Evolutionary conservation across 2,888 invertebrate species (phyloP).

Genomic region (Erynnis tages): DNA sequence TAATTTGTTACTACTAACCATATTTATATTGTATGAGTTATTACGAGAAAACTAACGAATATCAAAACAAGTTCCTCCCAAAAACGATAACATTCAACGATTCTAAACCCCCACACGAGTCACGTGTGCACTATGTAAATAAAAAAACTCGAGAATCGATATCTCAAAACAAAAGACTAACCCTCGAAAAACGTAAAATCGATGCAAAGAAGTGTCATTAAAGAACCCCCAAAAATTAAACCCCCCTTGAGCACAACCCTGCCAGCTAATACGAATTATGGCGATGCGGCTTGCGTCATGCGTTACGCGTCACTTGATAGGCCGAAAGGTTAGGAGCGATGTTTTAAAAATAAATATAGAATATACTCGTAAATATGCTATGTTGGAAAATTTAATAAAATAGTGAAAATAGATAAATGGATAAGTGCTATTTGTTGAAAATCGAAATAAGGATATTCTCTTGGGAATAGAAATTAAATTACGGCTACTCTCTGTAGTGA

Average conservation of each 20-base stretch:
- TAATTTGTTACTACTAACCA: too few relatives aligned
- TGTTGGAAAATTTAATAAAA: too few relatives aligned
- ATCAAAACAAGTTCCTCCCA: not conserved
- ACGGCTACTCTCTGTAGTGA: too few relatives aligned
- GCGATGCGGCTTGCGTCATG: slow-evolving; percentile 11
- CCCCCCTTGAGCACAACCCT: slow-evolving; percentile 57
- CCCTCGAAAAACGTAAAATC: slow-evolving; percentile 77
- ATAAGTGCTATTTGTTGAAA: too few relatives aligned
- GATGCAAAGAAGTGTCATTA: slow-evolving; percentile 81
- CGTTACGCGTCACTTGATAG: not conserved
- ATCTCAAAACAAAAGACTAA: slow-evolving; percentile 74
- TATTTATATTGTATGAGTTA: too few relatives aligned
- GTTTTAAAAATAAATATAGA: too few relatives aligned
- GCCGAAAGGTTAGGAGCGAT: too few relatives aligned
- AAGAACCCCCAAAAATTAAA: slow-evolving; percentile 80
- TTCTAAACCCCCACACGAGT: slow-evolving; percentile 5
- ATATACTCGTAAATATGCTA: too few relatives aligned
- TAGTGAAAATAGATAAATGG: too few relatives aligned
- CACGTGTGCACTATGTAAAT: slow-evolving; percentile 58
- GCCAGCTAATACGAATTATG: slow-evolving; percentile 45
- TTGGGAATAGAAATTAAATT: too few relatives aligned
- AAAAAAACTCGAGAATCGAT: slow-evolving; percentile 63
- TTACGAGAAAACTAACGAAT: too few relatives aligned
- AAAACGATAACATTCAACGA: not conserved
- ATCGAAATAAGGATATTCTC: too few relatives aligned